A percentile compares a stretch with the other conserved stretches of the same genome.
Evolutionary conservation across 1,140 invertebrate species (phyloP).

Genomic region (Cepaea nemoralis): DNA sequence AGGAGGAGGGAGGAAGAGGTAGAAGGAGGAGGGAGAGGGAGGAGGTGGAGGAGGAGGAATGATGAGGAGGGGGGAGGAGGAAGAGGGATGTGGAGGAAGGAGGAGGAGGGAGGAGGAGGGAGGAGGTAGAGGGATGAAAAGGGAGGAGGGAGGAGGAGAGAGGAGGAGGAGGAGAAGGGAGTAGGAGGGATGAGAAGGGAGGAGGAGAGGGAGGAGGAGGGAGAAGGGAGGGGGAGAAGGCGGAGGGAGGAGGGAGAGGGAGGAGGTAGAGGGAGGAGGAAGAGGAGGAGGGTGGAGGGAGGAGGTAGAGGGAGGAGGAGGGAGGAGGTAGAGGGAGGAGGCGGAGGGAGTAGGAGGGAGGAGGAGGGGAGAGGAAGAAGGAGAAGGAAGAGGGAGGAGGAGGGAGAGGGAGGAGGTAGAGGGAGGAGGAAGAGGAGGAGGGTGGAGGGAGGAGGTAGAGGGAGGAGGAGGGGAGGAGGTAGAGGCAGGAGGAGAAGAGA

Average conservation of each 20-base stretch:
- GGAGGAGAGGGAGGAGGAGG: neutral
- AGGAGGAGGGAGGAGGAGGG: neutral
- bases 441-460: too few relatives aligned
- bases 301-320: neutral
- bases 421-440: too few relatives aligned
- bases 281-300: too few relatives aligned
- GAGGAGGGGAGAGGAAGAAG: constrained; percentile 4
- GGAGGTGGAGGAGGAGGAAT: neutral
- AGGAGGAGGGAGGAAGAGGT: neutral
- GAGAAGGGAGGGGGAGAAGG: constrained; percentile 14
- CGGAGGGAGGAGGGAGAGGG: too few relatives aligned
- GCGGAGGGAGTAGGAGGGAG: too few relatives aligned
- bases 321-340: neutral
- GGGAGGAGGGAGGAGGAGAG: neutral
- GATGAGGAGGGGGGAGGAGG: too few relatives aligned
- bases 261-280: neutral
- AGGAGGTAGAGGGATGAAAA: too few relatives aligned
- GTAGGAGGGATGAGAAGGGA: constrained; percentile 26
- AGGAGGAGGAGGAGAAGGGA: too few relatives aligned
- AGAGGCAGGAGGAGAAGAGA: too few relatives aligned
- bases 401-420: neutral
- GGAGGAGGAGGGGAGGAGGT: too few relatives aligned
- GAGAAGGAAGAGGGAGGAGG: neutral
- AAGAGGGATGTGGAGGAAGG: too few relatives aligned
- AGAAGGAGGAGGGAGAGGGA: neutral